Base-by-base conservation (phyloP, 2,797 vertebrate genomes). In the Heliangelus exortis region DNA sequence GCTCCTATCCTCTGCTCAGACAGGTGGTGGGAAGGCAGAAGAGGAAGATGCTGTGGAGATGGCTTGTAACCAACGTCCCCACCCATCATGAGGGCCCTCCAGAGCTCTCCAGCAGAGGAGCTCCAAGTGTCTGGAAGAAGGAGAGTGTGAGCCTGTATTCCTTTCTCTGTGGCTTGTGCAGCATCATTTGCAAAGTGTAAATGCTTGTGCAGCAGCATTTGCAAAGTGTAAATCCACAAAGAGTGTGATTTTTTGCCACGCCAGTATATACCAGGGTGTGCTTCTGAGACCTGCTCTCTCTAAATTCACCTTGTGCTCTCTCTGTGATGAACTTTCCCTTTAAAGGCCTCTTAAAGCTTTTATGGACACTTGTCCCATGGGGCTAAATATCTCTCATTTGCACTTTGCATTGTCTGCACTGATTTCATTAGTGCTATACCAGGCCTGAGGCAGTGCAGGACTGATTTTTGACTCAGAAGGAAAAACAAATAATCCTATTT, bases 121-220 rank as follows among this genome's bases (percentile, higher is more conserved):
- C 55, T 89, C 20, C 29, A 69, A n/a, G 47, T 2, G 4, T 33
- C 54, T 81, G 34, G 34, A 87, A 23, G 55, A 21, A 94, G 55
- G 36, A 84, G 58, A 58, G 7, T 2, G 10, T 41, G 26, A 76
- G n/a, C 16, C 51, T 82, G 59, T 29, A 31, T 59, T 54, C 15
- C 53, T 85, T 41, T 17, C 43, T 28, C 55, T 25, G 23, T 47
- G 50, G 33, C 12, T 75, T 0, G 0, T 36, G 19, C 26, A 79
- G 14, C 34, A 68, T 33, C 0, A 0, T 87, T 59, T 65, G 26
- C 39, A 34, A 54, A 57, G 26, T 4, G 6, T 5, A 21, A 21
- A 9, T 13, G 33, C 12, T 75, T 0, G 0, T 36, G 19, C 26
- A 79, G 14, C 34, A 68, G 33, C 0, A 0, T 87, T 59, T 65